phyloP scores from a whole-genome alignment of 2,113 vertebrate species.

The Corydoras maculifer region DNA sequence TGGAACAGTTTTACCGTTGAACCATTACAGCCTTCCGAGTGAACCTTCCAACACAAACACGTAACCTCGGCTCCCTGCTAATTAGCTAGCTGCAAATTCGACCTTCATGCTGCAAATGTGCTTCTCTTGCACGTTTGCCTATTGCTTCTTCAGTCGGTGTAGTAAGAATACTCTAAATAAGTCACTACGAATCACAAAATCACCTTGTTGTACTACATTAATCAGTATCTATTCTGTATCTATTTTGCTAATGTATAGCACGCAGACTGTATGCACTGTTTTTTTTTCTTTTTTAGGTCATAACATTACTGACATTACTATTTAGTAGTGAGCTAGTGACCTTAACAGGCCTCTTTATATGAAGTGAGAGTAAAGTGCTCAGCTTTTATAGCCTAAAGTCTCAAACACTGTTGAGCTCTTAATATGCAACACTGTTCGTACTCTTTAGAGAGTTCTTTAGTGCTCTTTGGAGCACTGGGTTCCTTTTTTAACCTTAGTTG shows the following conservation, averaged over 20 bases:
- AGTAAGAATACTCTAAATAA: not conserved
- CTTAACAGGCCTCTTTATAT: not conserved
- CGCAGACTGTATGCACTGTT: too few species aligned
- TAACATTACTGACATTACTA: not conserved
- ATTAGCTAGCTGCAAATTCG: not conserved
- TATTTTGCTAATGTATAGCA: too few species aligned
- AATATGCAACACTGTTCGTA: too few species aligned
- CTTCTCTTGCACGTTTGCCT: not conserved
- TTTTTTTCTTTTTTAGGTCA: too few species aligned
- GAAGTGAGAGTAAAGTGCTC: not conserved
- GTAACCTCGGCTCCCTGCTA: conserved; percentile 5
- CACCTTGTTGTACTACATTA: too few species aligned
- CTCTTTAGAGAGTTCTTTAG: too few species aligned
- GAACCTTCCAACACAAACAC: not conserved
- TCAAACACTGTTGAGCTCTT: too few species aligned
- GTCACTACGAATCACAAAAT: not conserved
- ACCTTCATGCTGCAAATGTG: not conserved
- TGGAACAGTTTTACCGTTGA: too few species aligned
- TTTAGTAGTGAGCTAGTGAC: conserved; percentile 41
- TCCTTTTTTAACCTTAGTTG: too few species aligned
- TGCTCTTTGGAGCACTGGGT: too few species aligned
- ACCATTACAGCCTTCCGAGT: not conserved
- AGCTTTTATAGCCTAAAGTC: too few species aligned
- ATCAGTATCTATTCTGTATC: too few species aligned
- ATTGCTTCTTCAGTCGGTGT: conserved; percentile 1